Evolutionary conservation across 64 coral and sea anemone genomes (phyloP), one percentile per base, ranked within the genome.

Genomic region (Pachyseris speciosa): DNA sequence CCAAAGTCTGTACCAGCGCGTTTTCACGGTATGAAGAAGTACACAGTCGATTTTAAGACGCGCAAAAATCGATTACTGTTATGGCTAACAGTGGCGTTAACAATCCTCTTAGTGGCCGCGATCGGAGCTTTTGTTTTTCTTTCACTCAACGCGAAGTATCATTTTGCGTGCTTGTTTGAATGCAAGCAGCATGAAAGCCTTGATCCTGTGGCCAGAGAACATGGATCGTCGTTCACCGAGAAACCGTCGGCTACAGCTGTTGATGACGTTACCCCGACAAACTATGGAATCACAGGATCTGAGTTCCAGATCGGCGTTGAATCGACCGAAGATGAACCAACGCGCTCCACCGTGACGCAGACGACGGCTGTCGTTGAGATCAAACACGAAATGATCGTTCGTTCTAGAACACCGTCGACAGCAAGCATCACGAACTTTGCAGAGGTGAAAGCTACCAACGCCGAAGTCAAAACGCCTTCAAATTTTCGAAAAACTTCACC

Each of bases 71-170:
- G 75, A 11, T 9, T 80, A 2, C 32, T 80, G 15, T 80, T 53
- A 33, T 80, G 49, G 31, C 30, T 80, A 9, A 37, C 34, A 17
- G 32, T 59, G 2, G 6, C 59, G 75, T 80, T 80, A 22, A 59
- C 75, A 55, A 60, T 80, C 75, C 50, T 80, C 50, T 80, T 80
- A 57, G 27, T 59, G 3, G 30, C 33, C 3, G 27, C 50, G 1
- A 80, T 80, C 19, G 75, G 75, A 58, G 30, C 50, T 19, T 80
- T 80, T 38, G 49, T 80, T 80, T 80, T 80, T 29, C 48, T 80
- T 80, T 33, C 75, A 59, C 75, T 80, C 75, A 80, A 80, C 50
- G 75, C 75, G 6, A 80, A 55, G 59, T 80, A 59, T 37, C 49
- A 55, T 22, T 38, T 37, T 59, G 50, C 31, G 49, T 80, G 75